Percentiles rank a stretch among this genome's conserved stretches.
Evolutionary conservation across 2,888 invertebrate species (phyloP).

Genomic region (Acleris emargana): DNA sequence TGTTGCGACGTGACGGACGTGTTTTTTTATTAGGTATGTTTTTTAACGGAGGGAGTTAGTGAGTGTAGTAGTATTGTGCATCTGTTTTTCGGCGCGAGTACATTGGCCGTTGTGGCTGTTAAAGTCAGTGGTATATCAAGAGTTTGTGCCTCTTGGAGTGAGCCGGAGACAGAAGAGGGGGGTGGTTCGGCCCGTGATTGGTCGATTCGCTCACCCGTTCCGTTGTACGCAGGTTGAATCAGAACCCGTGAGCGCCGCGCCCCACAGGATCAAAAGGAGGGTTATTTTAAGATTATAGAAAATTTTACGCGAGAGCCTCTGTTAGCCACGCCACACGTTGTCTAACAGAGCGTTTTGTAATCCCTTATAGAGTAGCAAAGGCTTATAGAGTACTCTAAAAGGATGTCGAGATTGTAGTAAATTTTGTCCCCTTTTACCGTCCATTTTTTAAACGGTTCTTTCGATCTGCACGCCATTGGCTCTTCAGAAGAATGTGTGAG

Average conservation of each 20-base stretch:
- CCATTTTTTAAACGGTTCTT: constrained; percentile 31
- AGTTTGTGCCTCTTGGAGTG: constrained; percentile 52
- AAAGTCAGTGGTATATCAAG: constrained; percentile 41
- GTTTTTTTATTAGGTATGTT: constrained; percentile 49
- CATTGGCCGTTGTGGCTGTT: constrained; percentile 50
- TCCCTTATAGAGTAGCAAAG: constrained; percentile 23
- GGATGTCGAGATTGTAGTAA: constrained; percentile 3
- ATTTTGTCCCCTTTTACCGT: constrained; percentile 31
- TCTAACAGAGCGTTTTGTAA: constrained; percentile 20
- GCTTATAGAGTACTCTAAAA: constrained; percentile 5
- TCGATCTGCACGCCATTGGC: constrained; percentile 8
- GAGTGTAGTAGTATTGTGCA: constrained; percentile 78
- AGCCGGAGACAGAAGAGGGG: constrained; percentile 76
- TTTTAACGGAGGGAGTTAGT: constrained; percentile 70
- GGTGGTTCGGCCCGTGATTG: constrained; percentile 69
- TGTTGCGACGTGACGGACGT: constrained; percentile 74
- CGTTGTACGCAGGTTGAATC: constrained; percentile 82
- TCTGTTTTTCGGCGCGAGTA: constrained; percentile 72
- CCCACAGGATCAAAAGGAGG: constrained; percentile 38
- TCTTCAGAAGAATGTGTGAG: not conserved
- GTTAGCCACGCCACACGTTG: not conserved
- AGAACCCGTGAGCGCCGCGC: constrained; percentile 62
- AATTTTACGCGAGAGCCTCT: constrained; percentile 25
- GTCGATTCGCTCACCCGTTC: constrained; percentile 79
- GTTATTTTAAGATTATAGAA: constrained; percentile 36